phyloP scores from a whole-genome alignment of 1,140 invertebrate species.

The Lepidurus arcticus region DNA sequence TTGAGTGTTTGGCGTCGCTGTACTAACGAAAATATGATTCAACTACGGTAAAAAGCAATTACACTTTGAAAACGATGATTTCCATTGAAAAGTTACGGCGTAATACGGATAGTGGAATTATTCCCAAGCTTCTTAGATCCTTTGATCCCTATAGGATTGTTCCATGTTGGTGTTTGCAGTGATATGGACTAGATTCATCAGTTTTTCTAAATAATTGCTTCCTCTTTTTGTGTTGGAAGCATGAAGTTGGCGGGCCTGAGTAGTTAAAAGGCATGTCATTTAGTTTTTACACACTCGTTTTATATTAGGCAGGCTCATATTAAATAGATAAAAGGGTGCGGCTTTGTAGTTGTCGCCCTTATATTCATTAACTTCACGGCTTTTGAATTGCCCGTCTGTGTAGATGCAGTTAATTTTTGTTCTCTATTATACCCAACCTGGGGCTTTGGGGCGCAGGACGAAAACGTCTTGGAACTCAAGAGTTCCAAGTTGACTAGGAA shows the following conservation, averaged over 20 bases:
- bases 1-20: too few species aligned
- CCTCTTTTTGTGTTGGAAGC: background rate
- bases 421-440: too few species aligned
- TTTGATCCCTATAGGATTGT: background rate
- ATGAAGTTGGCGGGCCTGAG: too few species aligned
- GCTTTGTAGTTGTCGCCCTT: too few species aligned
- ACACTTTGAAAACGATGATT: background rate
- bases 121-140: background rate
- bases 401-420: too few species aligned
- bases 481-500: background rate
- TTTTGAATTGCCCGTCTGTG: too few species aligned
- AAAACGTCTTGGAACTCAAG: conserved; percentile 3
- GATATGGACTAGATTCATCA: background rate
- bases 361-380: too few species aligned
- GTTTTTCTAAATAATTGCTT: background rate
- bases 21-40: too few species aligned
- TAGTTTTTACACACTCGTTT: too few species aligned
- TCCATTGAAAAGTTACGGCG: background rate
- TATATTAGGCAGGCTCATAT: too few species aligned
- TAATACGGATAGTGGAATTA: background rate
- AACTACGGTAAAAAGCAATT: too few species aligned
- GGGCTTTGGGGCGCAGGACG: background rate
- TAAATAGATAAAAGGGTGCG: too few species aligned
- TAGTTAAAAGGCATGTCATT: background rate
- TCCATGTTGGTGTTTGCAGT: background rate